Conservation (phyloP, 1,140 invertebrate genomes). For the Ceratina japonica region DNA sequence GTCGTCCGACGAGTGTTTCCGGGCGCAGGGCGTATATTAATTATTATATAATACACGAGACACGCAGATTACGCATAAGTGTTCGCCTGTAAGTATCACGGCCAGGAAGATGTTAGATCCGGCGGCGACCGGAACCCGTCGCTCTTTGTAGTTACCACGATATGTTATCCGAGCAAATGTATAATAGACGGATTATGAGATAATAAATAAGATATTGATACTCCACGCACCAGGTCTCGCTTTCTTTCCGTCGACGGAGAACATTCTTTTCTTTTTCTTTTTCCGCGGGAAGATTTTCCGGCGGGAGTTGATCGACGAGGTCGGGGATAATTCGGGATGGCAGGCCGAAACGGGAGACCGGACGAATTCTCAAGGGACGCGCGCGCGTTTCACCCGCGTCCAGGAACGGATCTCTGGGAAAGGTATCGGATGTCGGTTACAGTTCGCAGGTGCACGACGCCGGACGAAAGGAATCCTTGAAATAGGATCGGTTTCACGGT, state of each 20-base stretch:
- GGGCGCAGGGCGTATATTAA: not conserved
- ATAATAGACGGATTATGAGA: slow-evolving; percentile 74
- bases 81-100: slow-evolving; percentile 63
- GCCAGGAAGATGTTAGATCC: slow-evolving; percentile 56
- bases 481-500: slow-evolving; percentile 56
- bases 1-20: slow-evolving; percentile 4
- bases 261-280: no score
- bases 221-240: slow-evolving; percentile 46
- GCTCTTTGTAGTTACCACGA: slow-evolving; percentile 58
- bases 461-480: slow-evolving; percentile 39
- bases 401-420: slow-evolving; percentile 16
- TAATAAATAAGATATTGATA: slow-evolving; percentile 75
- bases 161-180: slow-evolving; percentile 72
- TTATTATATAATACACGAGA: slow-evolving; percentile 23
- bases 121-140: slow-evolving; percentile 45
- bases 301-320: not conserved
- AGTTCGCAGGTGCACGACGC: slow-evolving; percentile 53
- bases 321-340: not conserved
- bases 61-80: slow-evolving; percentile 46
- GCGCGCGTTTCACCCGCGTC: no score
- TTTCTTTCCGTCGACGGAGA: no score
- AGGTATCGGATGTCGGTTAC: slow-evolving; percentile 58
- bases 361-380: no score
- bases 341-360: slow-evolving; percentile 14
- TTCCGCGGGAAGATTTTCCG: no score